Base-by-base conservation (phyloP, 1,140 invertebrate species). In the Fragariocoptes setiger region DNA sequence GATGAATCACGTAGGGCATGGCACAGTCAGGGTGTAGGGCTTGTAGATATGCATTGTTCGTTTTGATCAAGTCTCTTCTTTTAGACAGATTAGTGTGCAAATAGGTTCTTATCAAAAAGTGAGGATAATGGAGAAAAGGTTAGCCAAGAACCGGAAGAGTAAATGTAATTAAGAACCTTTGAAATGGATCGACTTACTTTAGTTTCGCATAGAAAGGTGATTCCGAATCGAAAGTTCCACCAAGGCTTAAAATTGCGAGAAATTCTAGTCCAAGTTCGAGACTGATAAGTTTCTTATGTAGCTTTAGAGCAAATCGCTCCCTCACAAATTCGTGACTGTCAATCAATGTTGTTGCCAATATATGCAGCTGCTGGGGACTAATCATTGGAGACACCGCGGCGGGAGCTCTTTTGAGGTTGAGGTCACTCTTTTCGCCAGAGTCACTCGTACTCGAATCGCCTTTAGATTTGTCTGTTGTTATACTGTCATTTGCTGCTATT, bases 211-310 rank as follows among this genome's bases (percentile, higher is more conserved):
- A 31, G 45, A 49, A 47, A 19, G 40, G 19, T 21, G 35, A 19
- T 25, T 46, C 31, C 5, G 22, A 22, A 22, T 46, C 40, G 35
- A 43, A 48, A 4, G 15, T 19, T 8, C 79, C 82, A 42, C 57
- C 76, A 19, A 92, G 60, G 8, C 72, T 74, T 58, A 90, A 86
- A 55, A 82, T 78, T 20, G 80, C 80, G 80, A 95, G 88, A 60
- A 92, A 95, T 59, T 92, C 82, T 40, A 92, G 57, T 2, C 85
- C 85, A 38, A 95, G 62, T 39, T 52, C 52, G 35, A 62, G 43
- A 14, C 44, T 64, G 4, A 68, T 62, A 19, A 76, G 59, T 3
- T 42, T 39, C 65, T 88, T 88, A 54, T 92, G 79, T 37, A 94
- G 58, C 62, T 94, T 94, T 5, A 65, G 62, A 4, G 77, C 69